phyloP scores from a whole-genome alignment of 2,888 invertebrate genomes.

The Neoitamus cyanurus region DNA sequence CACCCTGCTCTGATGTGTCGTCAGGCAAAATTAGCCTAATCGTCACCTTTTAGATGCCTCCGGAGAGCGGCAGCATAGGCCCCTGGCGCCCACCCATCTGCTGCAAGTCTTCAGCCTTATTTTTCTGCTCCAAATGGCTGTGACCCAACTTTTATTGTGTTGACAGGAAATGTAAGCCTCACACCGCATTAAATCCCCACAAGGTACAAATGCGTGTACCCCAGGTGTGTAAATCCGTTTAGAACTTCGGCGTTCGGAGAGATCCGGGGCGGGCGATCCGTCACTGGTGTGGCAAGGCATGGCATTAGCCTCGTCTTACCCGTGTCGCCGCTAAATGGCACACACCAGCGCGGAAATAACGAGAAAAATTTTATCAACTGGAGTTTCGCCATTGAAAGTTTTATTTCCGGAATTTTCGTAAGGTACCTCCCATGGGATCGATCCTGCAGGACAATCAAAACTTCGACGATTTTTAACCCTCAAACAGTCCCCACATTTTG shows the following conservation, averaged over 20 bases:
- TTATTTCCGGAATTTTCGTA: background rate
- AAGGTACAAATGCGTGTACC: slow-evolving; percentile 14
- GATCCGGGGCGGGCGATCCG: background rate
- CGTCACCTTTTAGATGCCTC: background rate
- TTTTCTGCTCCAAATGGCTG: slow-evolving; percentile 11
- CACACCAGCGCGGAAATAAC: background rate
- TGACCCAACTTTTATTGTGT: slow-evolving; percentile 33
- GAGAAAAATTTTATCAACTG: background rate
- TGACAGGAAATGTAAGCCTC: slow-evolving; percentile 24
- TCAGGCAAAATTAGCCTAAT: background rate
- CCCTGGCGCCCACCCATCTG: background rate
- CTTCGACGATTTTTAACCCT: background rate
- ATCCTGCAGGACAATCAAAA: background rate
- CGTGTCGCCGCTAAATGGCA: background rate
- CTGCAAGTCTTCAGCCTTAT: background rate
- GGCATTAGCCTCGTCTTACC: background rate
- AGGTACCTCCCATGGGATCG: background rate
- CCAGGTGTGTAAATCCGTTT: slow-evolving; percentile 33
- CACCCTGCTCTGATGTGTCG: background rate
- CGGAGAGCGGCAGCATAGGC: background rate
- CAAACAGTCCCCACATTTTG: background rate
- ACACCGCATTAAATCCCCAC: slow-evolving; percentile 22
- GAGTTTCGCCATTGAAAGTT: background rate
- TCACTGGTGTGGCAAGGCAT: background rate
- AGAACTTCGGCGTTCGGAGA: background rate